Evolutionary conservation across 2,797 vertebrate species (phyloP), one percentile per base, ranked within the genome.

Genomic region (Octomys mimax): DNA sequence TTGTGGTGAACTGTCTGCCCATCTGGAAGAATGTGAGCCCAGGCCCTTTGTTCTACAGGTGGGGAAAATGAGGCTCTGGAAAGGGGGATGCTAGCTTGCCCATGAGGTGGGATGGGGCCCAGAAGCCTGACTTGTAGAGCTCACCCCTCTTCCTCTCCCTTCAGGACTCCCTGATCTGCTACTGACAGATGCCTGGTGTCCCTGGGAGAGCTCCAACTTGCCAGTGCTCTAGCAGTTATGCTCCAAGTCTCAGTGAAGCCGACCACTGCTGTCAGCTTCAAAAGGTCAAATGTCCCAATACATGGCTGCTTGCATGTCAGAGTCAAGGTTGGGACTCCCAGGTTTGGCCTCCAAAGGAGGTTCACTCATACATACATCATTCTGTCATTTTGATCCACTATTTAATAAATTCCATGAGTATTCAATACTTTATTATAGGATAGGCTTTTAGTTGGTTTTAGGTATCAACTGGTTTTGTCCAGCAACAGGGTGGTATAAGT

Each of bases 41-140:
- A 71, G 33, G 16, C 2, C 31, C 19, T 82, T 79, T 18, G 31
- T 85, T 80, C 71, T 89, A 19, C 5, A 93, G 75, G 33, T 71
- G 80, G 77, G 73, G 73, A 92, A 78, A 59, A 89, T 87, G 96
- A 95, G 86, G 57, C 70, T 33, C n/a, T 49, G 59, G 18, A 70
- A 64, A 82, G 16, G 31, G 66, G 31, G 24, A 28, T 14, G 21
- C 33, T 33, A 61, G 81, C 31, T 59, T 59, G 28, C 42, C 64
- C 66, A 31, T 21, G 49, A 77, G 54, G 28, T 36, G 33, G 19
- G 26, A 21, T n/a, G 42, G 42, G 68, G 42, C 36, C 46, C 21
- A 54, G 22, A n/a, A 31, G 68, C 52, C 24, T 89, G 59, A 70
- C 39, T 79, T 88, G 79, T 14, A 46, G 16, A 36, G 3, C 19